Base-by-base conservation (phyloP, 1,140 invertebrate genomes). In the Calephelis nemesis region DNA sequence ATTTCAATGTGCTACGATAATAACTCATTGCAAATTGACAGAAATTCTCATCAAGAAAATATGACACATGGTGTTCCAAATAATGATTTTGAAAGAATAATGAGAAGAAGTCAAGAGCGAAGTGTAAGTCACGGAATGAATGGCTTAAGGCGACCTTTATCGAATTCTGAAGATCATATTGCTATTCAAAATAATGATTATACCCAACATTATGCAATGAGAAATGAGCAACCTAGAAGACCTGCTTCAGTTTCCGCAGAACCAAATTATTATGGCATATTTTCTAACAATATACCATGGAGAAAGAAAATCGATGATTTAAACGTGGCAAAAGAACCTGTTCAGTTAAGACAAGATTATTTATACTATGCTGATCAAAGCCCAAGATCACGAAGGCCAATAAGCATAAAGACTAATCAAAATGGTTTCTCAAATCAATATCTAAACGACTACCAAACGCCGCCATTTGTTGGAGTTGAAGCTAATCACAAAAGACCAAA, bases 291-390 rank as follows among this genome's bases (percentile, higher is more conserved):
- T 72, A 81, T 82, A 11, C 79, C 81, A 7, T 89, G 85, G 87
- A 83, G 85, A 67, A 89, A 85, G 70, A 79, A 78, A 63, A 67
- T 74, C 47, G 87, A 82, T 65, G 78, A 81, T 63, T 63, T 69
- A 47, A 77, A 72, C 69, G 65, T 88, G 50, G 63, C 85, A 30
- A 90, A 84, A 62, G 84, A 90, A 74, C 77, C 87, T 47, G 74
- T 84, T 52, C 84, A 87, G 73, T 65, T 80, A 63, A 81, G 73
- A 76, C 76, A 87, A 64, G 93, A 94, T 68, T 95, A 93, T 76
- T 91, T 94, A 70, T 95, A 95, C 78, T 93, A 94, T 68, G 93
- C 94, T 4, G 95, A 95, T 85, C 93, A 94, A 70, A 93, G 93
- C 70, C 94, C 95, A 5, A 86, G 95, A 71, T 95, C 94, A 65